Evolutionary conservation across 2,113 vertebrate species (phyloP).

Genomic region (Ciconia stormi): DNA sequence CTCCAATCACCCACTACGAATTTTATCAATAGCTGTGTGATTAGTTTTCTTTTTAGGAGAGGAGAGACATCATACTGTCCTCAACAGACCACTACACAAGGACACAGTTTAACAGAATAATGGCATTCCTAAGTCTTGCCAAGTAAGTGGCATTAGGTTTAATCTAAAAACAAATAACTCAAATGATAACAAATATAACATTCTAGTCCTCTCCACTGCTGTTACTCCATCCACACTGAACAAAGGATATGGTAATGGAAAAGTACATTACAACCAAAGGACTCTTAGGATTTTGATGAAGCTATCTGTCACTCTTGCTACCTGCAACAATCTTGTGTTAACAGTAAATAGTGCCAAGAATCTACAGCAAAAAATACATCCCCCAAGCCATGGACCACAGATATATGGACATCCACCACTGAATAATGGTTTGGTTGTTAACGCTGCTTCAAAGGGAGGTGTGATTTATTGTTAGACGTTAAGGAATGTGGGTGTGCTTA

Average conservation of each 20-base stretch:
- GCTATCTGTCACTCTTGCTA: neutral
- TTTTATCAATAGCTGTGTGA: neutral
- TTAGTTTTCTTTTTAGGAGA: neutral
- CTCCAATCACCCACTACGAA: neutral
- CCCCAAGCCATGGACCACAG: neutral
- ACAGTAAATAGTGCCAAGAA: neutral
- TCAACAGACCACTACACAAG: neutral
- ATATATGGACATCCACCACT: neutral
- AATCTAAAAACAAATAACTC: conserved; percentile 17
- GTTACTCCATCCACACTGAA: neutral
- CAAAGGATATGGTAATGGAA: neutral
- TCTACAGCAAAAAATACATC: neutral
- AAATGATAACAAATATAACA: neutral
- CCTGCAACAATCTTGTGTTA: neutral
- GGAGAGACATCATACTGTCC: neutral
- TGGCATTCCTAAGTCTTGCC: neutral
- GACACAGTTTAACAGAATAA: neutral
- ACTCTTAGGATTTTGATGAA: neutral
- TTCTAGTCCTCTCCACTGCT: neutral
- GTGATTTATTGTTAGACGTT: neutral
- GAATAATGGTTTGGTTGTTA: neutral
- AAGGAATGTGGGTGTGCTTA: neutral
- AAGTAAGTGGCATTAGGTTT: neutral
- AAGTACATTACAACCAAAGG: neutral
- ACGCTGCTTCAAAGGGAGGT: neutral